Conservation (phyloP, 2,113 vertebrate species). For the Stegastes partitus region DNA sequence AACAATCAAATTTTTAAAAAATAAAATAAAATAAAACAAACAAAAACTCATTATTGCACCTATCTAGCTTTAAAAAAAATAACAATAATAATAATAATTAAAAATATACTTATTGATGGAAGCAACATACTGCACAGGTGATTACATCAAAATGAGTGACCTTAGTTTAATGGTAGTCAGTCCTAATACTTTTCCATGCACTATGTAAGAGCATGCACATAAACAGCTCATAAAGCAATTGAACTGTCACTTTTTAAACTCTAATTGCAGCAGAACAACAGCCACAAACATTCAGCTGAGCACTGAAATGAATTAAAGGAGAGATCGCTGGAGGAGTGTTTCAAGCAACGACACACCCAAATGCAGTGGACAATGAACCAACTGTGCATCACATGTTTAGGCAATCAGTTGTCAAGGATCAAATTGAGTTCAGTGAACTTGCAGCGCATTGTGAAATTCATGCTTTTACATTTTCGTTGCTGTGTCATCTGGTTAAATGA, state of each 20-base stretch:
- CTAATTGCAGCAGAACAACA: slow-evolving; percentile 54
- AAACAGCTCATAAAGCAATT: background rate
- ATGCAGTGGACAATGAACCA: background rate
- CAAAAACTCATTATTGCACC: too few relatives aligned
- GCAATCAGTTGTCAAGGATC: background rate
- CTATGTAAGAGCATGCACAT: background rate
- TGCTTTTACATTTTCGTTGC: background rate
- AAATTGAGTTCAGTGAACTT: background rate
- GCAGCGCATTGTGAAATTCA: background rate
- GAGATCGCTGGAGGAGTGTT: background rate
- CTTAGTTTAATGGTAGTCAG: too few relatives aligned
- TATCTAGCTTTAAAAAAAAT: too few relatives aligned
- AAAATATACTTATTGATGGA: too few relatives aligned
- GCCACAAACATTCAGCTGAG: slow-evolving; percentile 76
- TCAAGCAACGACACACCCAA: background rate
- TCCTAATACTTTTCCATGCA: background rate
- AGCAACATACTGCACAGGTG: too few relatives aligned
- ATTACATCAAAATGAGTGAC: too few relatives aligned
- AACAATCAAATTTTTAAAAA: too few relatives aligned
- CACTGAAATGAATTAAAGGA: background rate
- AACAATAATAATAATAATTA: too few relatives aligned
- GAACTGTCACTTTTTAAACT: background rate
- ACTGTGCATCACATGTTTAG: background rate
- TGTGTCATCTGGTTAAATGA: background rate
- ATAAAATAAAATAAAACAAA: too few relatives aligned